A percentile compares a stretch with the other conserved stretches of the same genome.
These are phyloP conservation scores for Sminthurides aquaticus DNA, from an alignment of 2,888 invertebrate species.

Conservation along the genomic window DNA sequence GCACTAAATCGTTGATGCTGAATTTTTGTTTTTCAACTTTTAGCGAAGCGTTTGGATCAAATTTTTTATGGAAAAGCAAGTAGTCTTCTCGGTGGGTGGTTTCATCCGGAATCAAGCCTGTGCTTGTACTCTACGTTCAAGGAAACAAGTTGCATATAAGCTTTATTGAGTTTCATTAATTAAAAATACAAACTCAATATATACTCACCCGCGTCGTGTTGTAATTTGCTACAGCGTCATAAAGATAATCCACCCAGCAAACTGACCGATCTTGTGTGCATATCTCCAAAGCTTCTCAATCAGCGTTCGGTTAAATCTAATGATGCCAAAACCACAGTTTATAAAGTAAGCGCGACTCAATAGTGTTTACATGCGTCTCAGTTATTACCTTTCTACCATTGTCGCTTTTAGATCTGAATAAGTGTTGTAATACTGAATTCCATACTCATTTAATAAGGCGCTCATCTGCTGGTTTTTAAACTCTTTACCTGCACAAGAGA, in stretches of 20 bases:
- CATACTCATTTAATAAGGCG: neutral
- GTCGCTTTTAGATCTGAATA: neutral
- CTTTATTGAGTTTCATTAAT: too few species aligned
- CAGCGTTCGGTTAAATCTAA: neutral
- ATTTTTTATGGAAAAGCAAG: neutral
- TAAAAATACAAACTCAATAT: neutral
- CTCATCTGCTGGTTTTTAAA: neutral
- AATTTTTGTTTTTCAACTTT: neutral
- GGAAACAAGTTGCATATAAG: neutral
- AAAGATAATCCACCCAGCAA: neutral
- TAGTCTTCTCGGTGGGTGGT: neutral
- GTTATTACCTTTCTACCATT: neutral
- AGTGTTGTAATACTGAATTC: neutral
- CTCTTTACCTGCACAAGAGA: neutral
- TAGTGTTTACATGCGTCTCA: neutral
- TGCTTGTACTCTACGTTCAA: neutral
- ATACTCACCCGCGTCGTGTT: neutral
- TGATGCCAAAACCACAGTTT: neutral
- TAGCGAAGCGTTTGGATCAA: neutral
- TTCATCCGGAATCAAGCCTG: neutral
- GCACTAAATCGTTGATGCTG: neutral
- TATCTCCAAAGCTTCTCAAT: neutral
- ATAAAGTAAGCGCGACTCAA: too few species aligned
- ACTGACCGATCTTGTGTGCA: neutral
- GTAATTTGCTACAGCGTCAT: neutral